Base-by-base conservation (phyloP, 2,888 invertebrate species). In the Chirona hameri region DNA sequence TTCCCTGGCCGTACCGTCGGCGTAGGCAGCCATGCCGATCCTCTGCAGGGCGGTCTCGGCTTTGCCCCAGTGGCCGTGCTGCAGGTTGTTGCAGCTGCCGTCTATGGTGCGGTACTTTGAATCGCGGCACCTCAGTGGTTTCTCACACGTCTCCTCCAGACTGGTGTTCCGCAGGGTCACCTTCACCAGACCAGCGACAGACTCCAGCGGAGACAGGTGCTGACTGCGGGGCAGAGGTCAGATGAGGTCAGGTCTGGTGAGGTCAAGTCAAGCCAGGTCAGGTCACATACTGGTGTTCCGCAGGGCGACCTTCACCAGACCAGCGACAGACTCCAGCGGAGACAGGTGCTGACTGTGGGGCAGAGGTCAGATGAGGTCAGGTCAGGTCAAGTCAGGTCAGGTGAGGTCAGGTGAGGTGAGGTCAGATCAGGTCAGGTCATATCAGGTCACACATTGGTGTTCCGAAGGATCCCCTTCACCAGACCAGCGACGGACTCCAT, bases 1-100 rank as follows among this genome's bases (percentile, higher is more conserved):
- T n/a, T n/a, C n/a, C n/a, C n/a, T n/a, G n/a, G n/a, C n/a, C n/a
- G n/a, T n/a, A 86, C 87, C 87, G 82, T 88, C 87, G 29, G 85
- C 85, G 82, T 88, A 88, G 46, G 86, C 85, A 4, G 87, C 86
- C 21, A 86, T 85, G n/a, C 87, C 81, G 48, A 86, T 84, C 72
- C 87, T 83, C 48, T 85, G 84, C 82, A 87, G 86, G 31, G 87
- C 86, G 12, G 85, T 86, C 55, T 85, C 85, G 5, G 87, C 84
- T 39, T 85, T 85, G 0, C 87, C 88, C 86, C 86, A 87, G 24
- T 83, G 83, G 3, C 86, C 86, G 48, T 86, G 83, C 4, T 81
- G 81, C 9, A 86, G 82, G 83, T 87, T 87, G 83, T 87, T 87
- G 83, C 87, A 87, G 12, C 86, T 85, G 0, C 87, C 87, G 81